Evolutionary conservation across 1,140 invertebrate species (phyloP).

Genomic region (Hyles vespertilio): DNA sequence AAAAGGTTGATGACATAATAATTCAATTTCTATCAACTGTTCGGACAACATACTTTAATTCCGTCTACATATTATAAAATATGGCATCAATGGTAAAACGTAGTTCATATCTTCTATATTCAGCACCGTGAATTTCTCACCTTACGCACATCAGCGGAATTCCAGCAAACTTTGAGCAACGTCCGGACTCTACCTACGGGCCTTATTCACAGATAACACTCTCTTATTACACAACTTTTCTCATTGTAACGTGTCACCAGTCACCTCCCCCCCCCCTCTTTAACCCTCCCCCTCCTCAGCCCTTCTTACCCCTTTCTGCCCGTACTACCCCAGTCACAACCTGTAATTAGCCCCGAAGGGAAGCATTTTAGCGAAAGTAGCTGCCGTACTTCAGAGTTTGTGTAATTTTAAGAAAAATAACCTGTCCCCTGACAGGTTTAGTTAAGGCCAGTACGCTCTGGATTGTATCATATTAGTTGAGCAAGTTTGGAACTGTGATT

Average conservation of each 20-base stretch:
- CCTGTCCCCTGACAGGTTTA: conserved; percentile 5
- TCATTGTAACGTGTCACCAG: conserved; percentile 41
- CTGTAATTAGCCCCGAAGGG: conserved; percentile 19
- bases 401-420: conserved; percentile 25
- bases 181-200: conserved; percentile 12
- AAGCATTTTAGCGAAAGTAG: conserved; percentile 6
- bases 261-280: conserved; percentile 1
- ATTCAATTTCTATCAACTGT: no score
- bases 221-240: conserved; percentile 48
- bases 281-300: neutral
- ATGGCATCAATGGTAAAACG: no score
- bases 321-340: conserved; percentile 9
- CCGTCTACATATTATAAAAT: no score
- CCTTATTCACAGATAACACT: conserved; percentile 24
- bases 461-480: no score
- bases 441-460: neutral
- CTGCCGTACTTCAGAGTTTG: conserved; percentile 18
- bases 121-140: no score
- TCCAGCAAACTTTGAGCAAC: no score
- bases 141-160: no score
- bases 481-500: no score
- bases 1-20: no score
- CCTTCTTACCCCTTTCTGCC: neutral
- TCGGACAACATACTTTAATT: no score
- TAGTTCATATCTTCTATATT: no score